phyloP scores from a whole-genome alignment of 2,888 invertebrate species.

The Hypercompe scribonia region DNA sequence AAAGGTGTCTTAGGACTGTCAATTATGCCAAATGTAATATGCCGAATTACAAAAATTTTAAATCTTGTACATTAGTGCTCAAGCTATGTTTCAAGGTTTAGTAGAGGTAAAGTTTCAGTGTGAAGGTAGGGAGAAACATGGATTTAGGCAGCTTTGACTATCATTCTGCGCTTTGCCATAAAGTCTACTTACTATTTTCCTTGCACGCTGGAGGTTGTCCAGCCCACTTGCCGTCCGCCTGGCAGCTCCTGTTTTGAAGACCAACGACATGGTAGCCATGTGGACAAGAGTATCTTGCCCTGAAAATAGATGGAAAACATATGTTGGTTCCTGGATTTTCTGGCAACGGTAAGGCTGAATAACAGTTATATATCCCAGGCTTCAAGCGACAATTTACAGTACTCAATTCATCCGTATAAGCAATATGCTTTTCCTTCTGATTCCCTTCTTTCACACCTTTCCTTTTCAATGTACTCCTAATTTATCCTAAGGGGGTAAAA shows the following conservation, averaged over 20 bases:
- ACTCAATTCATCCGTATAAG: too few species aligned
- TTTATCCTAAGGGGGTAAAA: too few species aligned
- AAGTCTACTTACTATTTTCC: slow-evolving; percentile 89
- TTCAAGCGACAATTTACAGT: too few species aligned
- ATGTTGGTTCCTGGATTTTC: not conserved
- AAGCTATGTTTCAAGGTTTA: too few species aligned
- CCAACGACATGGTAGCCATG: slow-evolving; percentile 96
- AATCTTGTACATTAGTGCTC: too few species aligned
- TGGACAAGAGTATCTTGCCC: slow-evolving; percentile 94
- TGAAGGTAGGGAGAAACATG: not conserved
- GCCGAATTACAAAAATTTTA: not conserved
- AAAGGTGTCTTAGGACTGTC: too few species aligned
- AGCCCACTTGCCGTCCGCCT: slow-evolving; percentile 97
- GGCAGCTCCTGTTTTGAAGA: slow-evolving; percentile 94
- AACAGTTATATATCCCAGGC: too few species aligned
- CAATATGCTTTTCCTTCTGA: too few species aligned
- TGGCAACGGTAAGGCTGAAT: not conserved
- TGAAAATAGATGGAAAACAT: slow-evolving; percentile 51
- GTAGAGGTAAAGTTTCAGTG: not conserved
- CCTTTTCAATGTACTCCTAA: too few species aligned
- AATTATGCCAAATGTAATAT: too few species aligned
- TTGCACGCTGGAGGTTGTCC: slow-evolving; percentile 94
- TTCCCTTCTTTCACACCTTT: too few species aligned
- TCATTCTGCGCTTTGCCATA: not conserved
- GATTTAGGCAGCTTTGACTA: not conserved